Evolutionary conservation across 2,797 vertebrate species (phyloP), one percentile per base, ranked within the genome.

Genomic region (Acridotheres tristis): DNA sequence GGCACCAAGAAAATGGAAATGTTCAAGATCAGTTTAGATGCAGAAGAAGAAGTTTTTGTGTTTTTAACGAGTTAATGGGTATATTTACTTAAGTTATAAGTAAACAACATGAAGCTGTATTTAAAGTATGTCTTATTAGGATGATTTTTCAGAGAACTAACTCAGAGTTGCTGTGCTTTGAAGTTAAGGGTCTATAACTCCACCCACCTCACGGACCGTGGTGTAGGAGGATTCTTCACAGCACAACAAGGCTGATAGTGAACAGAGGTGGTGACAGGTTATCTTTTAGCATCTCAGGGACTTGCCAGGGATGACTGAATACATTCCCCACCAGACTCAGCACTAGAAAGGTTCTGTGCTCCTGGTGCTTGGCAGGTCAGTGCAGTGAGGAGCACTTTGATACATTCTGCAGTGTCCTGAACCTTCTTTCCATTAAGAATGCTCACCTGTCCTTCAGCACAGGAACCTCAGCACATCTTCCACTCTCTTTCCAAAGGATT

Each of bases 251-350:
- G 47, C 9, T 74, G 45, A 25, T 5, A 55, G 47, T 14, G 20
- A 36, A 30, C 16, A 85, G 42, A 54, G 15, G 38, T 23, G 32
- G 45, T 38, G 29, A 29, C 61, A 48, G 19, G 10, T 12, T 74
- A 26, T 77, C 51, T 82, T 42, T 66, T 17, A 77, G 45, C 10
- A 34, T 76, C 27, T 61, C 17, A 36, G 40, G 6, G 13, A 11
- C 66, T 74, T 5, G 0, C 40, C 40, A 65, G 23, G 71, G 72
- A 16, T 42, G 36, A 32, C 21, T n/a, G 57, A 25, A 38, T 34
- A 21, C 14, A 34, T 40, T 61, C 21, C 30, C 10, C 30, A 27
- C 21, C 34, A 30, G 3, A 7, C 13, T 42, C 0, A 0, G 34
- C n/a, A 30, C 59, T 23, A 14, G 34, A 26, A 57, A 27, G 29